A percentile compares a stretch with the other conserved stretches of the same genome.
Conservation (phyloP, 2,888 invertebrate genomes). For the Lasioglossum villosulum region DNA sequence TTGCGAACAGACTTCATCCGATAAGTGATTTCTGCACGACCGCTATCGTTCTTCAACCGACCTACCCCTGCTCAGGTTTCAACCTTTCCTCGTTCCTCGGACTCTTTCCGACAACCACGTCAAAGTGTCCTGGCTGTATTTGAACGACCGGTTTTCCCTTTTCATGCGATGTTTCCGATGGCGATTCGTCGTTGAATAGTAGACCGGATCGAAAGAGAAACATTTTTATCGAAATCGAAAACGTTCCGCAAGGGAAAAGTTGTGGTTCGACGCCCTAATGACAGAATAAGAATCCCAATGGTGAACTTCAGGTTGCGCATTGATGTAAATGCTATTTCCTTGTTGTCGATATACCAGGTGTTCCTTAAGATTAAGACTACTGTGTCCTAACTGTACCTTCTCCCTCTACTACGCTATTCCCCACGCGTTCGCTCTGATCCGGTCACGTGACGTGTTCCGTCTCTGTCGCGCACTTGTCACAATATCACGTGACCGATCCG, state of each 20-base stretch:
- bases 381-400: too few species aligned
- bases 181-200: neutral
- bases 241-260: neutral
- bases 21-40: slow-evolving; percentile 63
- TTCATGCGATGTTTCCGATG: neutral
- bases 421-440: too few species aligned
- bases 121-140: neutral
- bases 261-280: neutral
- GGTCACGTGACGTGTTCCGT: too few species aligned
- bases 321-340: too few species aligned
- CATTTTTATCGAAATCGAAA: neutral
- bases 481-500: too few species aligned
- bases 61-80: slow-evolving; percentile 12
- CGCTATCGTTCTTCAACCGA: slow-evolving; percentile 44
- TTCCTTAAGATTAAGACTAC: too few species aligned
- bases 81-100: slow-evolving; percentile 35
- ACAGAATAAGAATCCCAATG: too few species aligned
- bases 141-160: slow-evolving; percentile 20
- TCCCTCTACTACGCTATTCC: too few species aligned
- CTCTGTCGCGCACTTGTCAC: too few species aligned
- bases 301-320: too few species aligned
- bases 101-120: slow-evolving; percentile 38
- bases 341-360: too few species aligned
- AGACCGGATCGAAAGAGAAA: neutral
- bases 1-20: slow-evolving; percentile 55